Evolutionary conservation across 2,888 invertebrate genomes (phyloP), one percentile per base, ranked within the genome.

Genomic region (Cryptophagus acutangulus): DNA sequence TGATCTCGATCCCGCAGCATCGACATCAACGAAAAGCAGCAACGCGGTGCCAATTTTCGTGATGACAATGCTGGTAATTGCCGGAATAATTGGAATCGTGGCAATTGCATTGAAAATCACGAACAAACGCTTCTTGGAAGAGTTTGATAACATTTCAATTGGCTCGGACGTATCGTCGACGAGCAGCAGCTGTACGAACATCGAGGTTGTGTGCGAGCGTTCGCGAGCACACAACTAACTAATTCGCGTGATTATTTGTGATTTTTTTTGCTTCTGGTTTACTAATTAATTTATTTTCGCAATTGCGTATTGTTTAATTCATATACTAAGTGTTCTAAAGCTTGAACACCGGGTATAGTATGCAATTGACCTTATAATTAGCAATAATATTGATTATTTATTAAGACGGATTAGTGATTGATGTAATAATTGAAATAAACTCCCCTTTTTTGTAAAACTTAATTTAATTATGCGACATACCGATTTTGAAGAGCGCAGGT

Each of bases 31-130:
- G 3, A n/a, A 31, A 40, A n/a, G n/a, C n/a, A n/a, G n/a, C 44
- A 55, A 57, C 45, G 46, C 57, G 13, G 57, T 61, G 2, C 58
- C 61, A 0, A 53, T 60, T 4, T 56, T 61, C 35, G 59, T 78
- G 26, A 74, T 78, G 18, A 74, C 77, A 60, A 74, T 78, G 59
- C 58, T 78, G 40, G 74, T 77, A 37, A 72, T 77, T n/a, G 74
- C 77, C 12, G 76, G 75, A 15, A 72, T 78, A 42, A 76, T 75
- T 15, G 76, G 76, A 6, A 65, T 78, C 26, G 74, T 75, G 2
- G 64, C 77, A 24, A 58, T 77, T 36, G 74, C 76, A 45, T 72
- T 78, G 69, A 77, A 75, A 59, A 68, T 77, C 57, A 74, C 75
- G 18, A 75, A 75, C 18, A 75, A 74, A 60, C 52, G 54, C 36